A percentile compares a stretch with the other conserved stretches of the same genome.
Conservation (phyloP, 2,888 invertebrate species). For the Acleris emargana region DNA sequence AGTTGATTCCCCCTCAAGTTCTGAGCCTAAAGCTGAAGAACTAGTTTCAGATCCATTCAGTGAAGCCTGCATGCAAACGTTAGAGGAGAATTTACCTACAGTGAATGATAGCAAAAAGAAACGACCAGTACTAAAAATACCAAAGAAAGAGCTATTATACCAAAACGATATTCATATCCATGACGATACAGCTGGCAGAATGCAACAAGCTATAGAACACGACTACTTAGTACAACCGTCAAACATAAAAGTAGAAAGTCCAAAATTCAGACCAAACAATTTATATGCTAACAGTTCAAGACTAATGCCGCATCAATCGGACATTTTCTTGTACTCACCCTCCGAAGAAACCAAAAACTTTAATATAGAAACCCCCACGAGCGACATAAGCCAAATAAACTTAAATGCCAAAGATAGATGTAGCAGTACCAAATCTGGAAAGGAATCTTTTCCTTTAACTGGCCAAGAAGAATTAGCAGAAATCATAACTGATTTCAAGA, state of each 20-base stretch:
- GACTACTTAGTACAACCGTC: slow-evolving; percentile 86
- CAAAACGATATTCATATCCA: slow-evolving; percentile 74
- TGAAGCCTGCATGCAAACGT: slow-evolving; percentile 74
- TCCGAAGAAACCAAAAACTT: slow-evolving; percentile 79
- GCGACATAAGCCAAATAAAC: slow-evolving; percentile 79
- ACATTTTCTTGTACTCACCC: slow-evolving; percentile 77
- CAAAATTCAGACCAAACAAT: slow-evolving; percentile 77
- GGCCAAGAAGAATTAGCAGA: slow-evolving; percentile 92
- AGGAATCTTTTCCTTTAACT: slow-evolving; percentile 69
- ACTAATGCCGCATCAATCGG: slow-evolving; percentile 70
- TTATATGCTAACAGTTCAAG: slow-evolving; percentile 76
- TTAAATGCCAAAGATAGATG: slow-evolving; percentile 72
- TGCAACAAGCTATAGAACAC: slow-evolving; percentile 80
- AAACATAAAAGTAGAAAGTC: slow-evolving; percentile 83
- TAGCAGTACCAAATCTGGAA: slow-evolving; percentile 72
- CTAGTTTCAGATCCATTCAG: slow-evolving; percentile 72
- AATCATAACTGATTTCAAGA: slow-evolving; percentile 94
- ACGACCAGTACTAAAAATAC: slow-evolving; percentile 73
- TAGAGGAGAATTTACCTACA: slow-evolving; percentile 63
- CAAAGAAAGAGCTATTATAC: slow-evolving; percentile 78
- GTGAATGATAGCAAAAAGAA: slow-evolving; percentile 59
- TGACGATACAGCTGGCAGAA: slow-evolving; percentile 63
- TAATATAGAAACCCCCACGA: slow-evolving; percentile 76
- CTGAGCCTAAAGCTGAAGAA: slow-evolving; percentile 44
- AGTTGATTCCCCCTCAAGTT: slow-evolving; percentile 64